These are phyloP conservation scores for Daubentonia madagascariensis DNA, from an alignment of 2,113 vertebrate species.

Conservation along the genomic window DNA sequence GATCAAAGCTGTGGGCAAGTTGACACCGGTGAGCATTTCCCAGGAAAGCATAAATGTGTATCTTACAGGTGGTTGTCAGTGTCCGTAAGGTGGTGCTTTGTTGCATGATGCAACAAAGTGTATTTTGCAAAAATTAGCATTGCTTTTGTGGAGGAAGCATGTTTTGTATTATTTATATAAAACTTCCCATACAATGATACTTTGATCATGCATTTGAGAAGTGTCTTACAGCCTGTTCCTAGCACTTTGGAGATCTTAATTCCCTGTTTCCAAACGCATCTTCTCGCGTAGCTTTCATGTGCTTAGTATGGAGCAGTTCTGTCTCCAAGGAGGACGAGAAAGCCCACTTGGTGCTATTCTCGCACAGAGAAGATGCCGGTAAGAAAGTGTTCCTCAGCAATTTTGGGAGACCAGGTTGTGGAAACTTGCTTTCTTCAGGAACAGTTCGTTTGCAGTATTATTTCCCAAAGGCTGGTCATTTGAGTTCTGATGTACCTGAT, in stretches of 20 bases:
- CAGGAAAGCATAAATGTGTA: background rate
- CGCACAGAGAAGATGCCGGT: background rate
- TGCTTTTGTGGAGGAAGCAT: background rate
- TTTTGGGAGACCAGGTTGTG: fast-evolving
- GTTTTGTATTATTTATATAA: background rate
- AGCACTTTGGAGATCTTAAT: background rate
- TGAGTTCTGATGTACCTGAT: background rate
- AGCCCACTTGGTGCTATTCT: background rate
- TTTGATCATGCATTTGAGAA: background rate
- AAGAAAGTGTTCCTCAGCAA: too few relatives aligned
- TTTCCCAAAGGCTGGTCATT: background rate
- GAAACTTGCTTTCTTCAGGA: background rate
- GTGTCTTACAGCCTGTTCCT: fast-evolving
- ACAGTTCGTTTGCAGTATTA: background rate
- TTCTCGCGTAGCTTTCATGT: background rate
- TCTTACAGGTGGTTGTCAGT: fast-evolving
- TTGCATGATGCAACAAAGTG: background rate
- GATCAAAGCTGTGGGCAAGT: constrained; percentile 88
- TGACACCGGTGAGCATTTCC: constrained; percentile 80
- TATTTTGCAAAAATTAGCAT: background rate
- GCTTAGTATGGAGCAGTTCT: background rate
- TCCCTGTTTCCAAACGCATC: background rate
- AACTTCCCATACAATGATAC: fast-evolving
- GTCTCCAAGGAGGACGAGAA: background rate
- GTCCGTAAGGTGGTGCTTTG: too few relatives aligned